Conservation (phyloP, 2,113 vertebrate genomes). For the Labeo rohita region DNA sequence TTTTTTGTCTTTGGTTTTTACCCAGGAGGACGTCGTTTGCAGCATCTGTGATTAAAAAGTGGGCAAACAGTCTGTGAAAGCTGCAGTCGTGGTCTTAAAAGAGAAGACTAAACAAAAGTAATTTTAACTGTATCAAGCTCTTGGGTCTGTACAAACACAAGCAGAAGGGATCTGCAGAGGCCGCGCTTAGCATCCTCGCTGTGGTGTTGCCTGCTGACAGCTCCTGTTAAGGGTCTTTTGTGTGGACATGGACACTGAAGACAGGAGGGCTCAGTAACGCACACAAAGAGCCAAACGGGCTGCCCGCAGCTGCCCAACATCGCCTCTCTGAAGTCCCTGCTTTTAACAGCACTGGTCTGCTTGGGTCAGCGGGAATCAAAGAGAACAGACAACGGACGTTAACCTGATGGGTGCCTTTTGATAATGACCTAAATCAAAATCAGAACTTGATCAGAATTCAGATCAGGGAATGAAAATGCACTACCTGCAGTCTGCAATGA, state of each 20-base stretch:
- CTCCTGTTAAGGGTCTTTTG: constrained; percentile 81
- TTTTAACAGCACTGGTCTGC: not conserved
- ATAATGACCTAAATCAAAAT: not conserved
- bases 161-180: constrained; percentile 71
- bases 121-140: constrained; percentile 73
- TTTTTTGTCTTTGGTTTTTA: constrained; percentile 56
- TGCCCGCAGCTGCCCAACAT: constrained; percentile 56
- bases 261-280: constrained; percentile 72
- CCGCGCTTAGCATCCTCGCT: constrained; percentile 64
- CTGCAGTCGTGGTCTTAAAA: constrained; percentile 64
- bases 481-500: not conserved
- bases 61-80: constrained; percentile 60
- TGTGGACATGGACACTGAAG: constrained; percentile 70
- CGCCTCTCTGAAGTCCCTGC: constrained; percentile 22
- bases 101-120: constrained; percentile 61
- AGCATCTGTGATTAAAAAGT: constrained; percentile 20
- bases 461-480: not conserved
- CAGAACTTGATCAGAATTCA: not conserved
- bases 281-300: constrained; percentile 67
- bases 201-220: constrained; percentile 81
- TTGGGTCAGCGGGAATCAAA: constrained; percentile 35
- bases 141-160: constrained; percentile 80
- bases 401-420: not conserved
- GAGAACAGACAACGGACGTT: constrained; percentile 10
- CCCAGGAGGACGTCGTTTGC: constrained; percentile 20